Base-by-base conservation (phyloP, 1,140 invertebrate genomes). In the Drosophila elegans region DNA sequence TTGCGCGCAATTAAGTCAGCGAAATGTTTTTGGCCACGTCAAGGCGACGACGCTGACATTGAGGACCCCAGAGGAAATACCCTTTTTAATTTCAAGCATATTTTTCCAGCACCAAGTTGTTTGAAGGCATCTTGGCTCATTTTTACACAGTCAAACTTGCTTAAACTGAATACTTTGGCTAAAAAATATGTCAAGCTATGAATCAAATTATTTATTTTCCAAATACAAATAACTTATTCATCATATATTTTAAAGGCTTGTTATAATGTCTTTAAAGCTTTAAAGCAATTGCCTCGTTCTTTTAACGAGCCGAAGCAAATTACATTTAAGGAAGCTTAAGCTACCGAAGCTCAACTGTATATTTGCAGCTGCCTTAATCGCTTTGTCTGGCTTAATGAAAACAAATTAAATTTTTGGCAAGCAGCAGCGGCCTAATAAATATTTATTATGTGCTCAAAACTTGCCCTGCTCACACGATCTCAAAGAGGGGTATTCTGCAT, bases 371-470 rank as follows among this genome's bases (percentile, higher is more conserved):
- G 63, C 51, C 79, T 62, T 79, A 86, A 83, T 76, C 67, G 80
- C 71, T 89, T 83, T 83, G 84, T 74, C 76, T 60, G 66, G 72
- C 63, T 51, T 89, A 88, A 89, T 88, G 66, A 89, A 89, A 89
- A 88, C 83, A 88, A 86, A 86, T 86, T 86, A 77, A 86, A 89
- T 86, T 88, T 78, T 74, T 75, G 82, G 78, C 78, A 67, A 56
- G 67, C 81, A 49, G 45, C 45, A 52, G 57, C 66, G 41, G 67
- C 13, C 75, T 89, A 88, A 88, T 88, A 83, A 88, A 88, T 88
- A 88, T 88, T 88, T 88, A 88, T 88, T 86, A 78, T 72, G 49
- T 62, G 57, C 49, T 46, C 55, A 46, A 67, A 62, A 59, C 46
- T 32, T 49, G 36, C 49, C 29, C 25, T n/a, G 4, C 64, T 55